These are phyloP conservation scores for Columbina picui DNA, from an alignment of 2,113 vertebrate species.

Conservation along the genomic window DNA sequence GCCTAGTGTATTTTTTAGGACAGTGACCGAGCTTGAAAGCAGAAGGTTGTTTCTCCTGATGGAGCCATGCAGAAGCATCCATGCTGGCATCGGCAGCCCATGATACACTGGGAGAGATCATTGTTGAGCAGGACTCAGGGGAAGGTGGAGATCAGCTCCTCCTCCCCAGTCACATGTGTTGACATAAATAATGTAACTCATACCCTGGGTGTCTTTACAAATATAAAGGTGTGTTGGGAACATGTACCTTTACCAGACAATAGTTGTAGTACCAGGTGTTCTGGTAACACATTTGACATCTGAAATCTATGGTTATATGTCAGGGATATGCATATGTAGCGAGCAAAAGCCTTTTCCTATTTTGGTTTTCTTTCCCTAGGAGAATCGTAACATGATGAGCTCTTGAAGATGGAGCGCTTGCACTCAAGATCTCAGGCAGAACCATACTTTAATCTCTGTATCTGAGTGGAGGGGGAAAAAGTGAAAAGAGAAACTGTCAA, in stretches of 20 bases:
- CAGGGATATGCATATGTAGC: not conserved
- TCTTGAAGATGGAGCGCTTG: not conserved
- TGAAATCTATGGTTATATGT: not conserved
- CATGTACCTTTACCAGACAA: fast-evolving
- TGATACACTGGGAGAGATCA: not conserved
- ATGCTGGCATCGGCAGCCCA: fast-evolving
- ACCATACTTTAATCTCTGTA: not conserved
- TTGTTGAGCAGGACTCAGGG: not conserved
- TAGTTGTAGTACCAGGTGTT: not conserved
- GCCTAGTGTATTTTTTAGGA: not conserved
- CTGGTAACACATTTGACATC: not conserved
- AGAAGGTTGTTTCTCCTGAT: not conserved
- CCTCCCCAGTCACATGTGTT: not conserved
- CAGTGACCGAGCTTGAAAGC: not conserved
- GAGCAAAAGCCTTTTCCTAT: not conserved
- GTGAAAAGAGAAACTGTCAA: not conserved
- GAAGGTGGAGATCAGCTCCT: not conserved
- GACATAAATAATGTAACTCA: not conserved
- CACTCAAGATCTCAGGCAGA: not conserved
- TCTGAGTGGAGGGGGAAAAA: not conserved
- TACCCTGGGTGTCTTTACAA: not conserved
- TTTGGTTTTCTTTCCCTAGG: not conserved
- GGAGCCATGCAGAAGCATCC: not conserved
- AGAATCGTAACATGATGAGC: not conserved
- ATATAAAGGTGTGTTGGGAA: not conserved